Evolutionary conservation across 2,113 vertebrate species (phyloP), one percentile per base, ranked within the genome.

Genomic region (Hypocryptadius cinnamomeus): DNA sequence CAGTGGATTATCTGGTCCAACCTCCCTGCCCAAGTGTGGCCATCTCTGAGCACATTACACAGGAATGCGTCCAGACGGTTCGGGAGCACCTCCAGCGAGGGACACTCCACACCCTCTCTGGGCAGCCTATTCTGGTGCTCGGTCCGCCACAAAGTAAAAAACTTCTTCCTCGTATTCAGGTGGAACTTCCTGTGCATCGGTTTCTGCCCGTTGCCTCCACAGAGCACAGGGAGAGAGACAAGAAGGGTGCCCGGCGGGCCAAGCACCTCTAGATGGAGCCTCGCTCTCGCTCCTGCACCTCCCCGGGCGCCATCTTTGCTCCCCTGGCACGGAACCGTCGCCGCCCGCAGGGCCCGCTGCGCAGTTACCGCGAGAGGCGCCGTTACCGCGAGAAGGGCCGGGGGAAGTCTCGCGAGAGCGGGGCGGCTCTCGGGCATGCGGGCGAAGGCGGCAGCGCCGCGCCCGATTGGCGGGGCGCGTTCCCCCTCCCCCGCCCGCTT

Each of bases 201-300:
- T 45, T 66, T n/a, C 28, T 44, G 23, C 44, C 27, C 12, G 3
- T 8, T 37, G 8, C 33, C 15, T 39, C 8, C 45, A 33, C 15
- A 59, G 22, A 33, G 11, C 8, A 13, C 27, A 8, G 5, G 18
- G 27, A 30, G 14, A 27, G 17, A 50, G 14, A 23, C 8, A 33
- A 12, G 9, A 11, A 59, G 5, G 7, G 7, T 14, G 5, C 6
- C 21, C 9, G 1, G 16, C 7, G 1, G 5, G 3, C 21, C 9
- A 4, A 22, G 27, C 17, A 2, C 6, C 27, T 11, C 47, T 2
- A 11, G 4, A 3, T 3, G 4, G 2, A 3, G 12, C 3, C 1
- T 1, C 15, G 2, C 11, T 10, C 6, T 1, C 3, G 0, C 0
- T 1, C 4, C 25, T 2, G 1, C 0, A 3, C 23, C 1, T 1